A percentile compares a stretch with the other conserved stretches of the same genome.
phyloP scores from a whole-genome alignment of 2,888 invertebrate species.

The Epistrophe grossulariae region DNA sequence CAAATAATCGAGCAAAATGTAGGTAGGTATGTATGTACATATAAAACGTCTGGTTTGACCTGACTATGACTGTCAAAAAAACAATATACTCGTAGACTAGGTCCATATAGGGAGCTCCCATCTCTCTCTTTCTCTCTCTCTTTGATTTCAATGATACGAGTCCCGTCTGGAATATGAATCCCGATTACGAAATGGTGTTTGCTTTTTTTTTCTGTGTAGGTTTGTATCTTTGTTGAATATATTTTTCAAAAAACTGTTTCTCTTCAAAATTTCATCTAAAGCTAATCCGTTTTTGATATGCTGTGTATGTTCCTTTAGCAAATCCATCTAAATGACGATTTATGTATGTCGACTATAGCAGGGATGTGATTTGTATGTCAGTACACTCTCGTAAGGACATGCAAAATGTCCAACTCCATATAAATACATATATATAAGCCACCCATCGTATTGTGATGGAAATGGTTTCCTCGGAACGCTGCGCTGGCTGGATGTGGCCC shows the following conservation, averaged over 20 bases:
- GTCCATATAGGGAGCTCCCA: neutral
- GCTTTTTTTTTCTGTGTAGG: neutral
- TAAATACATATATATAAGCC: neutral
- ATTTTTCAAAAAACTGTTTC: slow-evolving; percentile 46
- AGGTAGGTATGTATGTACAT: neutral
- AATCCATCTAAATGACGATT: slow-evolving; percentile 58
- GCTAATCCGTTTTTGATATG: slow-evolving; percentile 72
- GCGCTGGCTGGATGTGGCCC: neutral
- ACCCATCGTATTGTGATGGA: slow-evolving; percentile 5
- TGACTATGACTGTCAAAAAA: slow-evolving; percentile 14
- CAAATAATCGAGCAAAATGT: slow-evolving; percentile 57
- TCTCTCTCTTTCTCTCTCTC: neutral
- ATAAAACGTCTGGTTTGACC: slow-evolving; percentile 55
- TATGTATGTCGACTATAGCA: slow-evolving; percentile 30
- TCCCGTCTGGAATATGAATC: slow-evolving; percentile 48
- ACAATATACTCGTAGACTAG: neutral
- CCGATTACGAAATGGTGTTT: slow-evolving; percentile 14
- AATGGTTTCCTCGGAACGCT: neutral
- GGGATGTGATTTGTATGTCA: slow-evolving; percentile 15
- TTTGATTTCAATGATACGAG: slow-evolving; percentile 56
- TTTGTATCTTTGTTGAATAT: slow-evolving; percentile 12
- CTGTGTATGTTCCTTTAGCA: slow-evolving; percentile 48
- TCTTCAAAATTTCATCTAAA: slow-evolving; percentile 66
- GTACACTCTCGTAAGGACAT: slow-evolving; percentile 16
- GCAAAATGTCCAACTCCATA: slow-evolving; percentile 47